A percentile compares a stretch with the other conserved stretches of the same genome.
Evolutionary conservation across 2,113 vertebrate species (phyloP).

Genomic region (Halichoerus grypus): DNA sequence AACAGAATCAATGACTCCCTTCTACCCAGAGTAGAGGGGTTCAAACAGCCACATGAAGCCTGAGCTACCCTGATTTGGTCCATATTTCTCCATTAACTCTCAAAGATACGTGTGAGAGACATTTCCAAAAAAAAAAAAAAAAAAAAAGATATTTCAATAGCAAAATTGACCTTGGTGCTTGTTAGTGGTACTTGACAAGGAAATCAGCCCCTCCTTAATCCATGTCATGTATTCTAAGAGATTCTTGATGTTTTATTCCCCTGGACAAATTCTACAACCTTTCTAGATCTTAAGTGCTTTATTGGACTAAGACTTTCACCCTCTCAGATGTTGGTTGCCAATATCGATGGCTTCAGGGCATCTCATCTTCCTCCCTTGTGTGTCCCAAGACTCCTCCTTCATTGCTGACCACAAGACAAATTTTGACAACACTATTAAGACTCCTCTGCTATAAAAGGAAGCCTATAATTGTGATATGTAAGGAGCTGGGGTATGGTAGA

Average conservation of each 20-base stretch:
- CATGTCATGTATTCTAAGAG: neutral
- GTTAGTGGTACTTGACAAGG: neutral
- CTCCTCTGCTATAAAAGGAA: constrained; percentile 37
- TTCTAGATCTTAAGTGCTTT: neutral
- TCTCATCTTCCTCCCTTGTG: neutral
- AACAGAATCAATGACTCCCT: neutral
- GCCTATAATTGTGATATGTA: neutral
- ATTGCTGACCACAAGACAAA: neutral
- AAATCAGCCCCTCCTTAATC: neutral
- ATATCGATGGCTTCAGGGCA: neutral
- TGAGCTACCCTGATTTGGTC: neutral
- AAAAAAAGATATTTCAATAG: neutral
- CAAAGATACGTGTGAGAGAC: neutral
- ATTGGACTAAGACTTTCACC: neutral
- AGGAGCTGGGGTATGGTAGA: neutral
- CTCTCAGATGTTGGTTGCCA: neutral
- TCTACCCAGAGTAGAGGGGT: neutral
- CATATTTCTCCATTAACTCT: neutral
- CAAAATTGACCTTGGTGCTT: neutral
- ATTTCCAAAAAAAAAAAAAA: neutral
- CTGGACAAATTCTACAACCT: neutral
- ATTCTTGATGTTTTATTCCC: neutral
- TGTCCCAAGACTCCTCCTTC: neutral
- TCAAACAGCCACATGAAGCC: neutral
- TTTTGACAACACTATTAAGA: neutral